Evolutionary conservation across 2,797 vertebrate species (phyloP).

Genomic region (Lepus oiostolus): DNA sequence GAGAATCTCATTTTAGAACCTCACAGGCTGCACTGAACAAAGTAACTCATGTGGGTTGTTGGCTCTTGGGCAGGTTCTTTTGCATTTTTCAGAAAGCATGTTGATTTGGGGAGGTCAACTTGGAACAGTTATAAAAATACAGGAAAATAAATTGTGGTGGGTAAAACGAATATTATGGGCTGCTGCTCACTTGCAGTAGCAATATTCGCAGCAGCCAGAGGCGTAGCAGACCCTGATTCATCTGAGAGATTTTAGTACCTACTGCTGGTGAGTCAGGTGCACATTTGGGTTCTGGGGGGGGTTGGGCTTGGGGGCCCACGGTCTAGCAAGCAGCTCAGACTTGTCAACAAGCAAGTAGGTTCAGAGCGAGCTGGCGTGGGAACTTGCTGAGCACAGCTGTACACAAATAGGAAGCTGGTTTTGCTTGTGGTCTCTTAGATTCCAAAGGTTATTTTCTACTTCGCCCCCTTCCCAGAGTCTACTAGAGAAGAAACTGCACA

Average conservation of each 20-base stretch:
- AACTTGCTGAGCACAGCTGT: not conserved
- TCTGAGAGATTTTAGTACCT: not conserved
- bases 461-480: not conserved
- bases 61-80: slow-evolving; percentile 26
- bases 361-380: not conserved
- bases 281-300: not conserved
- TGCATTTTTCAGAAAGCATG: slow-evolving; percentile 57
- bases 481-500: not conserved
- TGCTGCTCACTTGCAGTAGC: not conserved
- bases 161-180: not conserved
- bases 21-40: not conserved
- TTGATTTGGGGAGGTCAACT: not conserved
- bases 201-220: not conserved
- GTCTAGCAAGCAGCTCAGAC: not conserved
- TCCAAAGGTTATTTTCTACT: slow-evolving; percentile 18
- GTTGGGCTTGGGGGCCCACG: not conserved
- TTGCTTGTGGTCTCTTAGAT: not conserved
- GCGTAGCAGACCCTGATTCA: not conserved
- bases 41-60: not conserved
- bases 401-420: not conserved
- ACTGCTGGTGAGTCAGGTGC: not conserved
- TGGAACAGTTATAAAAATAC: slow-evolving; percentile 4
- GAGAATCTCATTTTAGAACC: not conserved
- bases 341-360: not conserved
- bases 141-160: not conserved